Evolutionary conservation across 2,113 vertebrate species (phyloP).

Genomic region (Cettia cetti): DNA sequence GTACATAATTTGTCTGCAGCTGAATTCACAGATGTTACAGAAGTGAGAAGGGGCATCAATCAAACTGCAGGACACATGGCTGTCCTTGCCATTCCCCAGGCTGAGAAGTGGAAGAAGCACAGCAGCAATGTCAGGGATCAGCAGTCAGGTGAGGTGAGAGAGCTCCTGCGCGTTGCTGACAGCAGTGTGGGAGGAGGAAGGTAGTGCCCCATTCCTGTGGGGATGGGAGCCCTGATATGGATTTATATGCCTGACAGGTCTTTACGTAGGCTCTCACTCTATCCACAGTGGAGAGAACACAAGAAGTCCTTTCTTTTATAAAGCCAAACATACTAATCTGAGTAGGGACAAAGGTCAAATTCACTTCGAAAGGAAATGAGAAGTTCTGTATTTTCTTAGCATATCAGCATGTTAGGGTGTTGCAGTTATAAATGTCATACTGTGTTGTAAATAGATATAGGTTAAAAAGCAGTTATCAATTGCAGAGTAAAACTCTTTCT

Average conservation of each 20-base stretch:
- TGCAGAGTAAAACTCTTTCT: not conserved
- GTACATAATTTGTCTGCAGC: not conserved
- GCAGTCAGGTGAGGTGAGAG: not conserved
- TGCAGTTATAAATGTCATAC: not conserved
- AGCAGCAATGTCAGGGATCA: not conserved
- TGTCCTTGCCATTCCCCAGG: not conserved
- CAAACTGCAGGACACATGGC: not conserved
- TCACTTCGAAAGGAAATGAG: not conserved
- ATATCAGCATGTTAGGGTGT: not conserved
- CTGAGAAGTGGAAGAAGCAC: not conserved
- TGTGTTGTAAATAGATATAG: not conserved
- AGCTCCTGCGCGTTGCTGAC: not conserved
- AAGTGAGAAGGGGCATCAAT: not conserved
- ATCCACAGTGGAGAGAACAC: not conserved
- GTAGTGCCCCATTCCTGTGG: too few species aligned
- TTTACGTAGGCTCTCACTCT: not conserved
- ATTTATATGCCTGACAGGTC: too few species aligned
- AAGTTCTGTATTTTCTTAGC: not conserved
- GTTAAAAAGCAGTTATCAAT: not conserved
- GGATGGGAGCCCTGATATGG: fast-evolving
- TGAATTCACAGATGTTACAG: not conserved
- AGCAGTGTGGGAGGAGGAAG: not conserved
- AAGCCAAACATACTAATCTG: not conserved
- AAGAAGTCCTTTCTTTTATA: not conserved
- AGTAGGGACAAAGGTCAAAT: not conserved